A percentile compares a stretch with the other conserved stretches of the same genome.
Conservation (phyloP, 2,888 invertebrate species). For the Piscicola geometra region DNA sequence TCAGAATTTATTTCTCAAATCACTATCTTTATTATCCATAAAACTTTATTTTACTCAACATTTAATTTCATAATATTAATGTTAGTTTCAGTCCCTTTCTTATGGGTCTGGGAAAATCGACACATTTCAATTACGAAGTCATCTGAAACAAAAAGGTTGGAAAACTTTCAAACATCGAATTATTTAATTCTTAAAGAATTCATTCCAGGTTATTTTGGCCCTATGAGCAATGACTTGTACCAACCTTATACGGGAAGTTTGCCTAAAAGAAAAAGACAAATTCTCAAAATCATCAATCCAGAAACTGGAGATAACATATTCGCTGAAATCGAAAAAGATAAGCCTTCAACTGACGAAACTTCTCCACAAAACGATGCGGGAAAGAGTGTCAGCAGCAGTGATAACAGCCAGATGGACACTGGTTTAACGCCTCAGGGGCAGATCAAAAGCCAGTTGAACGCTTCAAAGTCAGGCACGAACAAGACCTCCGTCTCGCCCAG, state of each 20-base stretch:
- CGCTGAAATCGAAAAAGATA: constrained; percentile 22
- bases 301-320: constrained; percentile 34
- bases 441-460: too few relatives aligned
- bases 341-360: neutral
- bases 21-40: too few relatives aligned
- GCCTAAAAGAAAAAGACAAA: constrained; percentile 10
- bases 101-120: constrained; percentile 3
- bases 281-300: constrained; percentile 34
- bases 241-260: neutral
- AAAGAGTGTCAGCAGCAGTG: neutral
- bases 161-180: neutral
- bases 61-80: too few relatives aligned
- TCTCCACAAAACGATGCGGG: neutral
- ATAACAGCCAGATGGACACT: neutral
- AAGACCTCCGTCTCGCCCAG: neutral
- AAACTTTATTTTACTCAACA: too few relatives aligned
- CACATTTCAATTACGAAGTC: neutral
- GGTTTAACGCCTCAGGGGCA: too few relatives aligned
- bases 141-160: constrained; percentile 10
- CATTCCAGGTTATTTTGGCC: neutral
- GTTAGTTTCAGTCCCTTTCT: neutral
- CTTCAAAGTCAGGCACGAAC: too few relatives aligned
- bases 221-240: neutral
- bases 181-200: neutral
- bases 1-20: too few relatives aligned